Evolutionary conservation across 2,797 vertebrate species (phyloP).

Genomic region (Clarias fuscus): DNA sequence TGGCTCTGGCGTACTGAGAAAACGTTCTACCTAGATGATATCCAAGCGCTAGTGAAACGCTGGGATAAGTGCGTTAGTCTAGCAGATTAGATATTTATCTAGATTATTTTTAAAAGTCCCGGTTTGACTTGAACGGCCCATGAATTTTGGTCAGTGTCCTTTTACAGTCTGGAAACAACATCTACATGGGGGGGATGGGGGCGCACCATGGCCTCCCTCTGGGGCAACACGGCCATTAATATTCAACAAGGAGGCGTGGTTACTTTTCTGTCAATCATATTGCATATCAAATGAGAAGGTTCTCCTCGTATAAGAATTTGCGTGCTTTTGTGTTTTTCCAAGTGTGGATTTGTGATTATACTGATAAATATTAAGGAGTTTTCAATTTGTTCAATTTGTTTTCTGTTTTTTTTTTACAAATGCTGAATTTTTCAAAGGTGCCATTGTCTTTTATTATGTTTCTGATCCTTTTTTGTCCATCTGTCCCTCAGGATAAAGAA

Average conservation of each 20-base stretch:
- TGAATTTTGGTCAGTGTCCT: background rate
- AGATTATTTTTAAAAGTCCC: too few species aligned
- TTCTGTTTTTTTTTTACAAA: background rate
- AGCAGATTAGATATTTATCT: too few species aligned
- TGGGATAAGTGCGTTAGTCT: too few species aligned
- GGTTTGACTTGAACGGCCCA: too few species aligned
- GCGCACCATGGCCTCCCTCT: background rate
- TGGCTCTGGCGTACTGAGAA: too few species aligned
- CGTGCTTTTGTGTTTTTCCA: background rate
- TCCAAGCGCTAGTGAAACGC: too few species aligned
- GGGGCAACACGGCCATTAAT: background rate
- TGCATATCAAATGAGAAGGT: background rate
- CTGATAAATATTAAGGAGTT: background rate
- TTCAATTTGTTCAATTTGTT: too few species aligned
- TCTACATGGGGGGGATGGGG: background rate
- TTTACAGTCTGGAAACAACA: background rate
- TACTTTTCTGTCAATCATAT: background rate
- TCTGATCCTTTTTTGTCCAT: background rate
- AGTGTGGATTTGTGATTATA: background rate
- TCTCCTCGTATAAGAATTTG: background rate
- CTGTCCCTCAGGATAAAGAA: conserved; percentile 76
- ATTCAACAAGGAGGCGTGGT: background rate
- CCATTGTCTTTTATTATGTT: background rate
- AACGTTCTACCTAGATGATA: too few species aligned
- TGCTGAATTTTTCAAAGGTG: background rate